Evolutionary conservation across 1,140 invertebrate genomes (phyloP).

Genomic region (Drosophila busckii): DNA sequence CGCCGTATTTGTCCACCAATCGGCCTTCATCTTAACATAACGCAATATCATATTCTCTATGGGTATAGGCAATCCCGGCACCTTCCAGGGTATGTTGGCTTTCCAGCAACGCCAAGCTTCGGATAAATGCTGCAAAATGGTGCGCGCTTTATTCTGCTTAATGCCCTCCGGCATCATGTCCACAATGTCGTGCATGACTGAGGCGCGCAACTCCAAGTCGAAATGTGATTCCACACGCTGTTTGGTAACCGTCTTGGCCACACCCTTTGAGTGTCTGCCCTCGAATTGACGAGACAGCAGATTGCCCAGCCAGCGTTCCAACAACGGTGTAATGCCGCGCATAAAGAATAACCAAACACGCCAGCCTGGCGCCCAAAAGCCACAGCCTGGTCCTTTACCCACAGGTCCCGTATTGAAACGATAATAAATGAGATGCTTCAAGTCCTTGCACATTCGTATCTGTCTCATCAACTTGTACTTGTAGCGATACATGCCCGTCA

Average conservation of each 20-base stretch:
- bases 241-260: conserved; percentile 99
- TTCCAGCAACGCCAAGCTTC: conserved; percentile 99
- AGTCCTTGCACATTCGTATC: conserved; percentile 99
- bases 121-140: conserved; percentile 98
- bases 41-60: conserved; percentile 99
- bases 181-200: conserved; percentile 99
- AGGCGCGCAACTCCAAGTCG: conserved; percentile 97
- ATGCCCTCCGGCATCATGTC: conserved; percentile 99
- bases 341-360: conserved; percentile 99
- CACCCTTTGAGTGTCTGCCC: conserved; percentile 98
- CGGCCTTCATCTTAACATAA: conserved; percentile 99
- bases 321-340: conserved; percentile 97
- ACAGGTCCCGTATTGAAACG: conserved; percentile 99
- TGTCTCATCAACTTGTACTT: conserved; percentile 99
- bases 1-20: conserved; percentile 99
- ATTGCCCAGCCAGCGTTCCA: conserved; percentile 99
- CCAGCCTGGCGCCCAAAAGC: conserved; percentile 99
- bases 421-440: conserved; percentile 99
- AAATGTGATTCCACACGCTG: conserved; percentile 99
- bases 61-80: conserved; percentile 98
- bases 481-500: conserved; percentile 99
- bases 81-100: conserved; percentile 99
- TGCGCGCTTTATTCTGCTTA: conserved; percentile 99
- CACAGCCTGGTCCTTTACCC: conserved; percentile 99
- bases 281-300: conserved; percentile 98